phyloP scores from a whole-genome alignment of 1,140 invertebrate genomes.

The Caenorhabditis inopinata region DNA sequence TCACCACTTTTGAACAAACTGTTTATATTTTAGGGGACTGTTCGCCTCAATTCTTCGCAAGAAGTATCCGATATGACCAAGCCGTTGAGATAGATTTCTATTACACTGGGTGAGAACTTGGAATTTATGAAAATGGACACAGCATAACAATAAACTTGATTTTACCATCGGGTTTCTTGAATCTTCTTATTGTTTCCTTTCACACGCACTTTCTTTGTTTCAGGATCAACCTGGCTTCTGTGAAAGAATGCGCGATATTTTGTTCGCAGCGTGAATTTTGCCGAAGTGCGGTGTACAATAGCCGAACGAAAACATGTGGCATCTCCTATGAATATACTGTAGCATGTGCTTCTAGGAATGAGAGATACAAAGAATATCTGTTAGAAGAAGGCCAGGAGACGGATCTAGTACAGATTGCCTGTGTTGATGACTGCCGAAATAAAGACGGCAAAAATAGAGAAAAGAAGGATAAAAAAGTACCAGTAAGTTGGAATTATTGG shows the following conservation, averaged over 20 bases:
- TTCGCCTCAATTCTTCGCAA: conserved; percentile 37
- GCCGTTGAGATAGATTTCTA: conserved; percentile 47
- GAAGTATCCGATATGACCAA: conserved; percentile 29
- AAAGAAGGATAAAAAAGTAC: neutral
- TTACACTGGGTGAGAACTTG: conserved; percentile 45
- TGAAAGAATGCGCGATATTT: conserved; percentile 43
- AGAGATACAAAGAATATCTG: neutral
- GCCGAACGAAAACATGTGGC: conserved; percentile 38
- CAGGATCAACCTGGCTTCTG: conserved; percentile 42
- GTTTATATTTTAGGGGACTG: neutral
- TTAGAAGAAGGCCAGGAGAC: conserved; percentile 20
- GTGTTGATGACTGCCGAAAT: conserved; percentile 26
- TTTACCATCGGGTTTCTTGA: neutral
- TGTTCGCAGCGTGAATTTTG: conserved; percentile 48
- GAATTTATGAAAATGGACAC: neutral
- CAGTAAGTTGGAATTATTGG: neutral
- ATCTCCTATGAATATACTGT: conserved; percentile 50
- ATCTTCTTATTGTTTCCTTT: neutral
- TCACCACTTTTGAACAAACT: neutral
- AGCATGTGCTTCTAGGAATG: conserved; percentile 3
- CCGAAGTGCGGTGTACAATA: conserved; percentile 49
- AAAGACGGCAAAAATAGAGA: neutral
- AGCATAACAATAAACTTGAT: neutral
- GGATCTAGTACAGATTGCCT: conserved; percentile 35
- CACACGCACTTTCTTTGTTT: conserved; percentile 10